Base-by-base conservation (phyloP, 2,888 invertebrate species). In the Blastobasis adustella region DNA sequence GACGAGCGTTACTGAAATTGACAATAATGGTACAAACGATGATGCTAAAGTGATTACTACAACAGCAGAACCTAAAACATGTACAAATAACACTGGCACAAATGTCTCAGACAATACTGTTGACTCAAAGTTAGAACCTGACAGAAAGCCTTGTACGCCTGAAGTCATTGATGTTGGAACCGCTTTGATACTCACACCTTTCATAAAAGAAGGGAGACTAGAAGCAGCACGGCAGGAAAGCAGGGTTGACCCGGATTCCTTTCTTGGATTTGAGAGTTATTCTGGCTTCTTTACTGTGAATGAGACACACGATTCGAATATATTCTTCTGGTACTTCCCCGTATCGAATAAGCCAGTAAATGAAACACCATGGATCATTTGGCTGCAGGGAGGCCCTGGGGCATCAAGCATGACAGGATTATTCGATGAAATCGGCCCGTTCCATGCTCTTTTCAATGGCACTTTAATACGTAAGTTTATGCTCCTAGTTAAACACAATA, bases 351-450 rank as follows among this genome's bases (percentile, higher is more conserved):
- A 87, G 63, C 79, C 82, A 0, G 71, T 78, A 37, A 73, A 70
- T 38, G 73, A 78, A 38, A 82, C 73, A 10, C 96, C 97, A 0
- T 86, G 96, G 66, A 89, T 96, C 7, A 91, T 97, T 56, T 97
- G 97, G 96, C 83, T 97, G n/a, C 94, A 96, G 90, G 96, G 97
- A 6, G 96, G 96, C 0, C 96, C 96, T 0, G 97, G 91, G 0
- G 93, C 91, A 0, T 94, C 94, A 0, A 93, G 94, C 50, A 49
- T 87, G 64, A 71, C 69, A 0, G 88, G 85, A 1, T 62, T 88
- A 5, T 87, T 88, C 48, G 79, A 84, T 37, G 86, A 87, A 61
- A 69, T 86, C n/a, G 87, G 87, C 5, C 87, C 87, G 0, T 76
- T 86, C 51, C 69, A 59, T 55, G 58, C 62, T 5, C 47, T 52